A percentile compares a stretch with the other conserved stretches of the same genome.
Evolutionary conservation across 1,140 invertebrate species (phyloP).

Genomic region (Drosophila burlai): DNA sequence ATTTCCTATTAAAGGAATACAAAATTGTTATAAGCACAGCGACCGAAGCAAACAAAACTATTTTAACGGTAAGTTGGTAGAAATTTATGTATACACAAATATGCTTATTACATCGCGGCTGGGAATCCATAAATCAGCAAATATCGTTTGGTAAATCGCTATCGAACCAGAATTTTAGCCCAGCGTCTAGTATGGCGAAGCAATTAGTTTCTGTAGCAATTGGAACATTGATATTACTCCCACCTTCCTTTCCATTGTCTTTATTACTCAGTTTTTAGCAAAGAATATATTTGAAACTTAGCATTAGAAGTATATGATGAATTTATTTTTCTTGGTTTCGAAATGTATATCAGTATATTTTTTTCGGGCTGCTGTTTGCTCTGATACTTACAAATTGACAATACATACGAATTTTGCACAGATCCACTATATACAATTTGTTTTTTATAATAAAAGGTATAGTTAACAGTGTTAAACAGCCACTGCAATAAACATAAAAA

Average conservation of each 20-base stretch:
- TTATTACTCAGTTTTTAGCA: neutral
- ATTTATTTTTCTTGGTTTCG: neutral
- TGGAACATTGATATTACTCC: neutral
- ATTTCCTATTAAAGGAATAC: slow-evolving; percentile 92
- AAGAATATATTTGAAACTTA: neutral
- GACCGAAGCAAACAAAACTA: slow-evolving; percentile 87
- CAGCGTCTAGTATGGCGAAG: neutral
- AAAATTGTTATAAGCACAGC: slow-evolving; percentile 90
- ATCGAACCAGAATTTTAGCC: neutral
- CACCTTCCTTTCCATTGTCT: too few species aligned
- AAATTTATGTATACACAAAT: neutral
- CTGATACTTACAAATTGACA: too few species aligned
- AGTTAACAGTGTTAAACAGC: too few species aligned
- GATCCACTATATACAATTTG: too few species aligned
- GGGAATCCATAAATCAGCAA: too few species aligned
- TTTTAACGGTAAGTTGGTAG: slow-evolving; percentile 88
- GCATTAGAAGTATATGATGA: neutral
- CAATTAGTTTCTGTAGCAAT: neutral
- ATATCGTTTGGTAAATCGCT: neutral
- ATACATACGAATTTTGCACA: too few species aligned
- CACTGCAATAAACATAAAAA: too few species aligned
- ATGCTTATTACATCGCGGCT: too few species aligned
- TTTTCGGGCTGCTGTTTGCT: too few species aligned
- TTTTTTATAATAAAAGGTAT: too few species aligned
- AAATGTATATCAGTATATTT: too few species aligned